Conservation (phyloP, 2,113 vertebrate genomes). For the Onychorhynchus coronatus region DNA sequence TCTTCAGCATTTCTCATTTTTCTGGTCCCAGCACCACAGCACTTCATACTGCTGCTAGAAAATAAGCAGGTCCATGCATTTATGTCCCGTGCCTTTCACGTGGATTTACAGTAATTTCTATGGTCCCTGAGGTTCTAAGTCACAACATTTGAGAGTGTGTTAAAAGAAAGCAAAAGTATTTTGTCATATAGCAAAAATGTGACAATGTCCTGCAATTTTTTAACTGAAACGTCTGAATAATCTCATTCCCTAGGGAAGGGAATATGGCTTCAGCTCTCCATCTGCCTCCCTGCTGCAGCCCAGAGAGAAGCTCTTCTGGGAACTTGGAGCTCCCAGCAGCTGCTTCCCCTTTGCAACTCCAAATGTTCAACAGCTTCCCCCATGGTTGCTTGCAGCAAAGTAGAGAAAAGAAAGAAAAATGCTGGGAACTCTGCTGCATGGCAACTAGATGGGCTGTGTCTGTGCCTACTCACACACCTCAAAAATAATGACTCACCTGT, state of each 20-base stretch:
- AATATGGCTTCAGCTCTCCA: not conserved
- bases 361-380: slow-evolving; percentile 12
- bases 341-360: slow-evolving; percentile 13
- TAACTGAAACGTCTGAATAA: not conserved
- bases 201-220: not conserved
- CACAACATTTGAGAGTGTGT: not conserved
- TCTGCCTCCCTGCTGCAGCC: not conserved
- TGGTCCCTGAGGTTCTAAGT: not conserved
- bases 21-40: not conserved
- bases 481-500: not conserved
- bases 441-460: not conserved
- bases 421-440: not conserved
- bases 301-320: slow-evolving; percentile 13
- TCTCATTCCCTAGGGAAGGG: not conserved
- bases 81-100: not conserved
- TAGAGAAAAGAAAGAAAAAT: not conserved
- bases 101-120: not conserved
- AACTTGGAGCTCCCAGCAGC: not conserved
- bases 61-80: not conserved
- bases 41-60: not conserved
- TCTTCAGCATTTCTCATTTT: not conserved
- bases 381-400: not conserved
- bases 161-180: not conserved
- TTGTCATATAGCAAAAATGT: not conserved
- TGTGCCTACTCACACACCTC: not conserved